phyloP scores from a whole-genome alignment of 1,140 invertebrate genomes.

The Atopsyche davidsoni region DNA sequence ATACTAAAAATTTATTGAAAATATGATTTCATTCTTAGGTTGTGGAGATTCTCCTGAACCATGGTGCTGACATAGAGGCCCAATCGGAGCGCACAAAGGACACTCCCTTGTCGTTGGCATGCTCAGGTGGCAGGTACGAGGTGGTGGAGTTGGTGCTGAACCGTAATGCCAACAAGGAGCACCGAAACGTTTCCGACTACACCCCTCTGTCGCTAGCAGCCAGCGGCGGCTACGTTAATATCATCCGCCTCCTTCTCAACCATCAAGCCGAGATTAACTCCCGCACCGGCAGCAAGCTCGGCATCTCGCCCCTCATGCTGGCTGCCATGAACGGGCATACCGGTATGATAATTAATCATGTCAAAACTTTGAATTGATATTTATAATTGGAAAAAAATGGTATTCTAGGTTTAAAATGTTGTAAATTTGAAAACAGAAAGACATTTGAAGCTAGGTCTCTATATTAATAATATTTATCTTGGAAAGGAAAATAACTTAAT shows the following conservation, averaged over 20 bases:
- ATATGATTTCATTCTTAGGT: conserved; percentile 37
- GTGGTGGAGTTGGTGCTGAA: conserved; percentile 90
- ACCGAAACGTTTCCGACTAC: conserved; percentile 98
- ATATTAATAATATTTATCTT: too few relatives aligned
- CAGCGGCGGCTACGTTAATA: conserved; percentile 97
- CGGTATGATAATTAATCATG: conserved; percentile 35
- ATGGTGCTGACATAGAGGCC: conserved; percentile 93
- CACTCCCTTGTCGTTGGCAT: conserved; percentile 94
- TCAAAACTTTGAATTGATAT: too few relatives aligned
- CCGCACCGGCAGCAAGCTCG: conserved; percentile 91
- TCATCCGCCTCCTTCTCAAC: conserved; percentile 88
- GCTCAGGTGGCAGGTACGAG: conserved; percentile 94
- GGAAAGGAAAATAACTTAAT: too few relatives aligned
- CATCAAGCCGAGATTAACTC: conserved; percentile 97
- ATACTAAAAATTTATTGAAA: conserved; percentile 2
- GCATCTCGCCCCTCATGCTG: conserved; percentile 98
- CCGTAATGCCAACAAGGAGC: conserved; percentile 93
- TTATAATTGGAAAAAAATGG: too few relatives aligned
- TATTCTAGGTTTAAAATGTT: too few relatives aligned
- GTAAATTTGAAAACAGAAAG: too few relatives aligned
- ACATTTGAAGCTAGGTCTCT: too few relatives aligned
- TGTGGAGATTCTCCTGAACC: conserved; percentile 88
- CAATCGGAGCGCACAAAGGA: conserved; percentile 99
- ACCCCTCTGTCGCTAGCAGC: conserved; percentile 96
- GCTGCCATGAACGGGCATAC: conserved; percentile 99